Base-by-base conservation (phyloP, 2,888 invertebrate species). In the Agrochola lota region DNA sequence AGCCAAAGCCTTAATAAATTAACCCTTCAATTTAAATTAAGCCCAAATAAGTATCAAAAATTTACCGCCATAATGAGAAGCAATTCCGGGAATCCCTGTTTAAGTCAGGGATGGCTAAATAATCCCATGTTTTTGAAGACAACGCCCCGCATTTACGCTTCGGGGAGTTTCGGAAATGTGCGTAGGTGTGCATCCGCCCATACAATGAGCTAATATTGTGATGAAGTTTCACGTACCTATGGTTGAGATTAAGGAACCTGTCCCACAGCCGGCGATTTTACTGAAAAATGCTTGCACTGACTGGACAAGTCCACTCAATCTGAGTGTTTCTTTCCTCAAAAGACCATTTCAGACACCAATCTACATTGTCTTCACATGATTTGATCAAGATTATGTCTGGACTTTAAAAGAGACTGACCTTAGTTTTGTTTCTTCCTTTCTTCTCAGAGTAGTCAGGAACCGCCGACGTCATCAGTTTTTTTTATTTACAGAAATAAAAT, bases 91-190 rank as follows among this genome's bases (percentile, higher is more conserved):
- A 80, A 60, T 66, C 12, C 59, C 26, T 63, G 23, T 66, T 8
- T 35, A 59, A 63, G 49, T 59, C 7, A 26, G n/a, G 15, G 9
- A 20, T 68, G 46, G 12, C 11, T 59, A 74, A 67, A 55, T 67
- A 79, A 59, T 59, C 12, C 46, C 74, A 46, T 74, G 70, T 74
- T 55, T 70, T 30, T 15, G 30, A 60, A 78, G 67, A 64, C 30
- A 26, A 57, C 30, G 17, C 35, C 67, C 57, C 52, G 49, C 30
- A 26, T 82, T 57, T 26, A 71, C 43, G 64, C 55, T 57, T 69
- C 35, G 55, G 4, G 11, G 26, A 57, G 15, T 80, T 71, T 69
- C 23, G 11, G 26, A 78, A 71, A 83, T 67, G 23, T 80, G 68
- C 49, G 43, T 68, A 49, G 55, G 12, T 71, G 57, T 71, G 78